Percentiles rank a stretch among this genome's conserved stretches.
phyloP scores from a whole-genome alignment of 2,888 invertebrate species.

The Alsophila aescularia region DNA sequence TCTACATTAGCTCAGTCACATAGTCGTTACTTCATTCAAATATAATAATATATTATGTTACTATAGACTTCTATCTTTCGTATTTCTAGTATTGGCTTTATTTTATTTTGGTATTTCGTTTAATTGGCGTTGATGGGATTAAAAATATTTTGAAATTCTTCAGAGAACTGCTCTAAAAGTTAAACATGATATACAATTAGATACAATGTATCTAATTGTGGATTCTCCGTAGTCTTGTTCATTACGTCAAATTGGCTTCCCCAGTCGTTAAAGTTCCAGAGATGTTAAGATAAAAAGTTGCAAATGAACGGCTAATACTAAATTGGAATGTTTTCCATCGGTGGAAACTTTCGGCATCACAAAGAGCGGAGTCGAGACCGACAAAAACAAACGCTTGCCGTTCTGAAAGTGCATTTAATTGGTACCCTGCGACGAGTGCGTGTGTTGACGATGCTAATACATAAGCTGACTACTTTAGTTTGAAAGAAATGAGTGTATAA shows the following conservation, averaged over 20 bases:
- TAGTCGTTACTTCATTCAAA: no score
- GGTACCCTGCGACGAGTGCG: conserved; percentile 47
- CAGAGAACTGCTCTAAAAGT: background rate
- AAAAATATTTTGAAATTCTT: no score
- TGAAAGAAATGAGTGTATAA: no score
- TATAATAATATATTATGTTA: no score
- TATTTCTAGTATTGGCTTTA: background rate
- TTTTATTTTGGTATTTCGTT: no score
- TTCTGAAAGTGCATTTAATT: conserved; percentile 70
- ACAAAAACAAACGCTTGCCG: conserved; percentile 67
- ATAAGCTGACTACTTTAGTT: no score
- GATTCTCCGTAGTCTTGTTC: conserved; percentile 21
- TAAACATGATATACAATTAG: no score
- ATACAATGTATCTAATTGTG: conserved; percentile 25
- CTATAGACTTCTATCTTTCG: background rate
- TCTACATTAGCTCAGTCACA: no score
- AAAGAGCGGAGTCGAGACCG: conserved; percentile 55
- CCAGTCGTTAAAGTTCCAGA: conserved; percentile 44
- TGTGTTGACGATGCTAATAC: conserved; percentile 31
- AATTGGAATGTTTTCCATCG: conserved; percentile 64
- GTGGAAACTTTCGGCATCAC: conserved; percentile 66
- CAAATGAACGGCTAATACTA: conserved; percentile 60
- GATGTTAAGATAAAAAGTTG: conserved; percentile 58
- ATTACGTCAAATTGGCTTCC: conserved; percentile 19
- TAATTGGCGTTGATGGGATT: no score